Conservation (phyloP, 1,140 invertebrate genomes). For the Sarcophaga bullata region DNA sequence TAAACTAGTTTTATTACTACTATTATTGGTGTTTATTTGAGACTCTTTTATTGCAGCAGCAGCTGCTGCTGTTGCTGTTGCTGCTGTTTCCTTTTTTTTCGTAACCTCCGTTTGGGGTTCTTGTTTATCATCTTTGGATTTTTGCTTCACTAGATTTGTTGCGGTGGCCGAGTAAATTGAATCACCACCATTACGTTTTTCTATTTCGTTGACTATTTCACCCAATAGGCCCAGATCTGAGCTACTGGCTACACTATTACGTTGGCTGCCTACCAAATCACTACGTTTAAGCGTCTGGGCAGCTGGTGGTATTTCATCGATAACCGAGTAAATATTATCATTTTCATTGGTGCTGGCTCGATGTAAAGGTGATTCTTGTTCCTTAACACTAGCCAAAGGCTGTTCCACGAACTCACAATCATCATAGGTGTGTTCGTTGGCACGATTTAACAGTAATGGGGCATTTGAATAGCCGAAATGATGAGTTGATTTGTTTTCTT, state of each 20-base stretch:
- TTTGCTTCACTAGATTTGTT: constrained; percentile 71
- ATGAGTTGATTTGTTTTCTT: constrained; percentile 60
- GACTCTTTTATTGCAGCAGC: constrained; percentile 45
- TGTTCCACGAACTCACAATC: constrained; percentile 76
- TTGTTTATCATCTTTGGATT: constrained; percentile 64
- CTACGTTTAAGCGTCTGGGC: constrained; percentile 62
- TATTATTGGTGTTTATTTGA: constrained; percentile 26
- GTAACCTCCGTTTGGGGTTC: constrained; percentile 12
- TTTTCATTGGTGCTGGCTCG: constrained; percentile 58
- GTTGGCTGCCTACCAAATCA: constrained; percentile 63
- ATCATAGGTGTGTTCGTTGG: constrained; percentile 73
- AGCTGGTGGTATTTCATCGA: constrained; percentile 75
- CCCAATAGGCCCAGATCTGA: constrained; percentile 78
- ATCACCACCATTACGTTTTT: constrained; percentile 80
- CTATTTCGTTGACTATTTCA: constrained; percentile 88
- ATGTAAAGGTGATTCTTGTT: constrained; percentile 57
- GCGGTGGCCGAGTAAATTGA: constrained; percentile 85
- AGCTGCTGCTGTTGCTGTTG: constrained; percentile 48
- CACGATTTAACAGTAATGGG: constrained; percentile 67
- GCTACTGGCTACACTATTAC: constrained; percentile 65
- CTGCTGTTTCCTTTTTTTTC: constrained; percentile 30
- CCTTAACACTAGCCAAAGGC: constrained; percentile 71
- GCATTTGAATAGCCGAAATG: constrained; percentile 59
- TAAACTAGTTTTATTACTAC: constrained; percentile 39
- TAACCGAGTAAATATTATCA: constrained; percentile 88